Evolutionary conservation across 2,113 vertebrate species (phyloP), one percentile per base, ranked within the genome.

Genomic region (Perca flavescens): DNA sequence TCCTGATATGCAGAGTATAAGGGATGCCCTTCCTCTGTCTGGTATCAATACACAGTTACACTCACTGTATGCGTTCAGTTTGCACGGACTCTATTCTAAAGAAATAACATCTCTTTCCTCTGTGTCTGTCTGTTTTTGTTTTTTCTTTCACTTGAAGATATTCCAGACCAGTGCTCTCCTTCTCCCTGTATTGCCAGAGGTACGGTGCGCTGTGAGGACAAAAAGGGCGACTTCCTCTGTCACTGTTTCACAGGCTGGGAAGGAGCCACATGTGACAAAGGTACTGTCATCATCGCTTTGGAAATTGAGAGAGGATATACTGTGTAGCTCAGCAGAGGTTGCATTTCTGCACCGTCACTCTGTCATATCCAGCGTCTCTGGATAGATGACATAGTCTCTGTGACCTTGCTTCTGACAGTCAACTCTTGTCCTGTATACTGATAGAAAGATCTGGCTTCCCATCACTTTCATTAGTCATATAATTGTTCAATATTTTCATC

Each of bases 91-190:
- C 9, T 3, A 7, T 65, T 80, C 75, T 11, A 36, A 67, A 80
- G 15, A n/a, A 67, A 25, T 36, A 66, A 73, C 65, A 34, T 49
- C 22, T 43, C 15, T 15, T 71, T 50, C 56, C 21, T 64, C 49
- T 82, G 1, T 22, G 2, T 71, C 11, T 85, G 19, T 70, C 12
- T 87, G 34, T 82, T 10, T 83, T 21, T 83, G 16, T 86, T 34
- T 77, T 78, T n/a, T 68, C 43, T 64, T 43, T 49, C n/a, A 25
- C 17, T 71, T 61, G 9, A 93, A 99, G 98, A 98, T 92, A 96
- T 99, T 90, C 98, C 97, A 75, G 94, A 99, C 92, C 98, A 99
- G 87, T 99, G 98, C 88, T 97, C 96, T 49, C 96, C 98, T 0
- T 94, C 95, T 60, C 98, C 97, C 28, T 99, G 98, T 74, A 74